Base-by-base conservation (phyloP, 2,797 vertebrate genomes). In the Gobionotothen gibberifrons region DNA sequence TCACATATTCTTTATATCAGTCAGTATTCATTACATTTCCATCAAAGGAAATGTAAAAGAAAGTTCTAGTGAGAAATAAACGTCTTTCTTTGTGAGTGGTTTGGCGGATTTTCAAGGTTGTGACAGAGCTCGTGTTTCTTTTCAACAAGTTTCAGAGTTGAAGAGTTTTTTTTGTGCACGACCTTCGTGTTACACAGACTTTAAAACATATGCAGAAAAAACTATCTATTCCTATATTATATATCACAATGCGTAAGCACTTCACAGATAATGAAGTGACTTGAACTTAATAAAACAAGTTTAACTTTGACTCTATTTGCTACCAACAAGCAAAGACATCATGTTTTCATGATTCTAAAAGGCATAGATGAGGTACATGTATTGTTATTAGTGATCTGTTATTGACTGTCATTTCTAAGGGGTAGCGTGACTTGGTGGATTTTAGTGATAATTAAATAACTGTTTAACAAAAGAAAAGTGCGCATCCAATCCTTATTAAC, bases 101-200 rank as follows among this genome's bases (percentile, higher is more conserved):
- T 75, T 46, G 17, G 17, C 39, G 9, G 26, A 58, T 62, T 32
- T 49, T 82, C 68, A 81, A 69, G 62, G 78, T 58, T 74, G 26
- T 36, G 48, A 53, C 15, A 48, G 17, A 72, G 40, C 16, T 57
- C 46, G 39, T 29, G 13, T 15, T 16, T 26, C 19, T 48, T 43
- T 55, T 48, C 6, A 57, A 29, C 11, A 52, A 19, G 17, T 72
- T 58, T 55, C 9, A 32, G 11, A 40, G 46, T 66, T 49, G 5
- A 62, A 59, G 15, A 49, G 32, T 32, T 55, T 26, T 11, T 51
- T 60, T 9, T 65, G 21, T 39, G 9, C 42, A 48, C 52, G 1
- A 10, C 19, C 49, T 4, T 44, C 9, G 75, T 21, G 3, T 52
- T 66, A 53, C 21, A 48, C 43, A 58, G 36, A 21, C 19, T 73